These are phyloP conservation scores for Oscheius myriophilus DNA, from an alignment of 2,888 invertebrate genomes.

Conservation along the genomic window DNA sequence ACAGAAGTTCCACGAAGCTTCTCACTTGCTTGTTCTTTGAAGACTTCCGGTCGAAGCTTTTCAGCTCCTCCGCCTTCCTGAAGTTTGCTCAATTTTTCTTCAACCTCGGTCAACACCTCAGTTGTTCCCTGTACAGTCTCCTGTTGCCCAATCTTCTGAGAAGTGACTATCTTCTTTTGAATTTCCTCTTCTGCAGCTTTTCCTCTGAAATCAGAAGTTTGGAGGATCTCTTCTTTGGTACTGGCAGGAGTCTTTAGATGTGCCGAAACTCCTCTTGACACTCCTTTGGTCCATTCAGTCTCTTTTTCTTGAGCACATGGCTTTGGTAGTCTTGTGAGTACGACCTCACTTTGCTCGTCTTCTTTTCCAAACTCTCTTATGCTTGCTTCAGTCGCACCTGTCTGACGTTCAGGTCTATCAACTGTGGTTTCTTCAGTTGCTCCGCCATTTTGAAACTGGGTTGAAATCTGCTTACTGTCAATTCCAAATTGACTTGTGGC, in stretches of 20 bases:
- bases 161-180: background rate
- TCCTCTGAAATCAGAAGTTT: background rate
- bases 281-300: background rate
- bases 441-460: background rate
- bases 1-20: too few species aligned
- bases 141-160: constrained; percentile 2
- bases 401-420: background rate
- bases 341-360: constrained; percentile 5
- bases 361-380: constrained; percentile 9
- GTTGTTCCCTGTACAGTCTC: background rate
- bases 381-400: constrained; percentile 8
- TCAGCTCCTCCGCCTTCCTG: too few species aligned
- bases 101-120: background rate
- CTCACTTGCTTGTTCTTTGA: too few species aligned
- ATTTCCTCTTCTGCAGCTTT: background rate
- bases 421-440: background rate
- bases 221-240: background rate
- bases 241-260: background rate
- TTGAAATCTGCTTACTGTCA: background rate
- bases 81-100: too few species aligned
- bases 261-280: constrained; percentile 1
- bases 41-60: too few species aligned
- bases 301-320: constrained; percentile 11
- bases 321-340: background rate
- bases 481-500: background rate